Percentiles rank a stretch among this genome's conserved stretches.
Evolutionary conservation across 2,113 vertebrate species (phyloP).

Genomic region (Silurus glanis): DNA sequence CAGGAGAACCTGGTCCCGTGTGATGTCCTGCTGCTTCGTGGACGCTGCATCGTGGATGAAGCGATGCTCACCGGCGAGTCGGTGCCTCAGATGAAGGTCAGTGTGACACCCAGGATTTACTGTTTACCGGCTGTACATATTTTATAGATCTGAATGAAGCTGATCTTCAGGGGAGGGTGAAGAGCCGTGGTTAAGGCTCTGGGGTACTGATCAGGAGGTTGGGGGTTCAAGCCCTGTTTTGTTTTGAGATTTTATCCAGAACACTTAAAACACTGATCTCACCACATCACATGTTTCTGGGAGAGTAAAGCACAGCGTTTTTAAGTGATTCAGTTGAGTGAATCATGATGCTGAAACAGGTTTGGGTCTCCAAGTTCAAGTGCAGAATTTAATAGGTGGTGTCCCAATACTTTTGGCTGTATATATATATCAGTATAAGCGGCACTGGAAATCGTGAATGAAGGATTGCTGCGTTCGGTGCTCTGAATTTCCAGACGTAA

Average conservation of each 20-base stretch:
- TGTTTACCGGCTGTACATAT: neutral
- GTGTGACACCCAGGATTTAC: neutral
- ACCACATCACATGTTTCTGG: too few relatives aligned
- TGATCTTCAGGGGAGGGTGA: neutral
- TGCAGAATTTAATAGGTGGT: too few relatives aligned
- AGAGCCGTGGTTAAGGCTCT: too few relatives aligned
- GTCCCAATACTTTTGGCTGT: too few relatives aligned
- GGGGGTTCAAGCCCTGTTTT: too few relatives aligned
- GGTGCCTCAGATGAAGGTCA: slow-evolving; percentile 95
- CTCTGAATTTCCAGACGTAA: neutral
- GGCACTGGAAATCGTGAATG: neutral
- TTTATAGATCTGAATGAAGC: neutral
- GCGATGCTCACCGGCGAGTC: slow-evolving; percentile 97
- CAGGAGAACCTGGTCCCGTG: slow-evolving; percentile 93
- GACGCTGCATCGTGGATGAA: slow-evolving; percentile 93
- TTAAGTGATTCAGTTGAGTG: too few relatives aligned
- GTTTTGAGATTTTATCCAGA: too few relatives aligned
- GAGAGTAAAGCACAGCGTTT: too few relatives aligned
- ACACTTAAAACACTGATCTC: too few relatives aligned
- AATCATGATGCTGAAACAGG: too few relatives aligned
- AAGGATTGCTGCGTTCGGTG: neutral
- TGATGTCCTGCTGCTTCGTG: slow-evolving; percentile 87
- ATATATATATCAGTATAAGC: neutral
- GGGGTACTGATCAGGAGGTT: too few relatives aligned
- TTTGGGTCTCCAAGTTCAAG: too few relatives aligned